Evolutionary conservation across 2,797 vertebrate species (phyloP).

Genomic region (Gallinago nigripennis): DNA sequence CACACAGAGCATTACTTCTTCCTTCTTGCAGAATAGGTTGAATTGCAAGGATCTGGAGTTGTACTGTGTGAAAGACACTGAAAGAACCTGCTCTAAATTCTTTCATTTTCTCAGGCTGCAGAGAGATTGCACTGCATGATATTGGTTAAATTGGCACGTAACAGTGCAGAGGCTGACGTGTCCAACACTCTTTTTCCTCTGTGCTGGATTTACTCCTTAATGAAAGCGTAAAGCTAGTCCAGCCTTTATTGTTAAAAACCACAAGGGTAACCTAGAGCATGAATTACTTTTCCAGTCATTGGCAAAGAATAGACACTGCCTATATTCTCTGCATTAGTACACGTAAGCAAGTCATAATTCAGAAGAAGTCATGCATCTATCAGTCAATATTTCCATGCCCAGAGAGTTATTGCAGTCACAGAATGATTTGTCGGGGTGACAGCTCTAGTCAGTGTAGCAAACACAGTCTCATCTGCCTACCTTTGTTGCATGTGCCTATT

Average conservation of each 20-base stretch:
- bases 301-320: background rate
- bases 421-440: background rate
- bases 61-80: background rate
- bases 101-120: background rate
- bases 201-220: background rate
- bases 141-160: conserved; percentile 18
- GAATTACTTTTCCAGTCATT: background rate
- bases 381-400: conserved; percentile 26
- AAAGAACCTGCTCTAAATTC: background rate
- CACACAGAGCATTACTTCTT: background rate
- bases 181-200: background rate
- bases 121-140: background rate
- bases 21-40: background rate
- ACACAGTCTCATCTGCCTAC: background rate
- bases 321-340: background rate
- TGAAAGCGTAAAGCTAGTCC: background rate
- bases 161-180: background rate
- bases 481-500: background rate
- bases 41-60: background rate
- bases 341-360: background rate
- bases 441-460: background rate
- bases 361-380: background rate
- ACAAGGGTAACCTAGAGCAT: background rate
- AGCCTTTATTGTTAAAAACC: background rate
- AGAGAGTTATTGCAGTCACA: background rate